Percentiles rank a stretch among this genome's conserved stretches.
Conservation (phyloP, 2,888 invertebrate genomes). For the Hirudinaria manillensis region DNA sequence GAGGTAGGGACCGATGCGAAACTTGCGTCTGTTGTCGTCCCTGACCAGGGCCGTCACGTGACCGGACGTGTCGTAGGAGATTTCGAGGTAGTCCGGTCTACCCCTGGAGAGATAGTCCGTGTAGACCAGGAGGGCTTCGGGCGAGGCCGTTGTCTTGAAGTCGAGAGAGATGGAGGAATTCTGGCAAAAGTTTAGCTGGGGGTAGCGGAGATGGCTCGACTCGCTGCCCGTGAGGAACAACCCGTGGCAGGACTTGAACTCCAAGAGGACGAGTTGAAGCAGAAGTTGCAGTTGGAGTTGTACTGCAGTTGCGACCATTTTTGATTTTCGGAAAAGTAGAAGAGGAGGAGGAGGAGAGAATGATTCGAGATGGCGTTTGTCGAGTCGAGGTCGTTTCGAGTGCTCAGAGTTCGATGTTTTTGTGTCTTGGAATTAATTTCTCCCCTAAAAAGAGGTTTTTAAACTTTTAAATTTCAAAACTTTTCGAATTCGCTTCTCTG, state of each 20-base stretch:
- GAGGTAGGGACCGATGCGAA: constrained; percentile 33
- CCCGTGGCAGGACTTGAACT: not conserved
- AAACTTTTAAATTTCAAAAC: no score
- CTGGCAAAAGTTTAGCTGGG: constrained; percentile 49
- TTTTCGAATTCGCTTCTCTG: no score
- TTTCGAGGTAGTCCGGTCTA: constrained; percentile 83
- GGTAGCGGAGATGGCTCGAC: constrained; percentile 46
- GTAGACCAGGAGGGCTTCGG: constrained; percentile 72
- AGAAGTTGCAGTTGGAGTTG: not conserved
- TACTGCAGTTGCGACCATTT: not conserved
- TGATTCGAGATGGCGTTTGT: no score
- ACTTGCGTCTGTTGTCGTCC: constrained; percentile 43
- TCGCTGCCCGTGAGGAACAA: constrained; percentile 40
- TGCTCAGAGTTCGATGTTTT: no score
- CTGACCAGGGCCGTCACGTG: constrained; percentile 65
- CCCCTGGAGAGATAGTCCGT: constrained; percentile 75
- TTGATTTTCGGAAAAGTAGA: not conserved
- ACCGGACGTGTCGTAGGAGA: constrained; percentile 52
- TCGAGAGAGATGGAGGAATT: constrained; percentile 49
- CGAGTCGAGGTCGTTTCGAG: no score
- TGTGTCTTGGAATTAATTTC: no score
- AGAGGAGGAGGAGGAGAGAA: not conserved
- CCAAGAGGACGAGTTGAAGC: not conserved
- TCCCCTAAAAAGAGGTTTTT: no score
- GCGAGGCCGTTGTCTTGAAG: constrained; percentile 44